phyloP scores from a whole-genome alignment of 64 coral and sea anemone genomes.

The Dendrophyllia cribrosa region DNA sequence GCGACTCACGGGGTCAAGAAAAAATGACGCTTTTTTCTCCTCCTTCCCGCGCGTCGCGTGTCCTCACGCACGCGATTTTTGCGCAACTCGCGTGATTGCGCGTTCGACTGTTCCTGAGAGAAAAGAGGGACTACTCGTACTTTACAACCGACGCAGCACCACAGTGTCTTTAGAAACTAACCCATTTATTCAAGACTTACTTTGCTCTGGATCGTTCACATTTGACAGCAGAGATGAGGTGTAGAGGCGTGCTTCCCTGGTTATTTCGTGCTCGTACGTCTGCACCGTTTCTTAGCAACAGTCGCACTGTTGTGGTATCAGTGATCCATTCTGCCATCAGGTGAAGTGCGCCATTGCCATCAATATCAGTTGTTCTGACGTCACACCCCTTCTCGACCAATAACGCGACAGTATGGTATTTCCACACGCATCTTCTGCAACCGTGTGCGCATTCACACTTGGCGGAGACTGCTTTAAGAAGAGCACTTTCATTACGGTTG shows the following conservation, averaged over 20 bases:
- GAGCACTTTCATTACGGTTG: slow-evolving; percentile 66
- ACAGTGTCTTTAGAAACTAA: background rate
- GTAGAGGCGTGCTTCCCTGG: slow-evolving; percentile 71
- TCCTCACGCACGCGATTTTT: no score
- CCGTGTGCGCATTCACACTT: slow-evolving; percentile 81
- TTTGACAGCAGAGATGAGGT: slow-evolving; percentile 60
- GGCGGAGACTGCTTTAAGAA: slow-evolving; percentile 73
- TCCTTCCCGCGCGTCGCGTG: no score
- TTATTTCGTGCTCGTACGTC: slow-evolving; percentile 66
- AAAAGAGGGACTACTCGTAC: no score
- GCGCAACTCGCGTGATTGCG: no score
- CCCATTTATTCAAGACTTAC: background rate
- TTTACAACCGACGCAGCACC: no score
- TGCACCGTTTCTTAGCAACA: slow-evolving; percentile 72
- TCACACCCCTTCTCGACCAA: slow-evolving; percentile 72
- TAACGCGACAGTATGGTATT: slow-evolving; percentile 85
- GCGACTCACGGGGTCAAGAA: no score
- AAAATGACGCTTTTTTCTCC: no score
- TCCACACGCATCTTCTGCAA: slow-evolving; percentile 87
- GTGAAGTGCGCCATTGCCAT: slow-evolving; percentile 67
- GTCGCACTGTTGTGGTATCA: slow-evolving; percentile 57
- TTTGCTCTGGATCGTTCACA: slow-evolving; percentile 72
- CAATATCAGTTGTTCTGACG: slow-evolving; percentile 64
- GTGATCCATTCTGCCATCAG: slow-evolving; percentile 64
- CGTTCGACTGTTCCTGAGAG: no score